These are phyloP conservation scores for Orthonevra nobilis DNA, from an alignment of 2,888 invertebrate genomes.

Conservation along the genomic window DNA sequence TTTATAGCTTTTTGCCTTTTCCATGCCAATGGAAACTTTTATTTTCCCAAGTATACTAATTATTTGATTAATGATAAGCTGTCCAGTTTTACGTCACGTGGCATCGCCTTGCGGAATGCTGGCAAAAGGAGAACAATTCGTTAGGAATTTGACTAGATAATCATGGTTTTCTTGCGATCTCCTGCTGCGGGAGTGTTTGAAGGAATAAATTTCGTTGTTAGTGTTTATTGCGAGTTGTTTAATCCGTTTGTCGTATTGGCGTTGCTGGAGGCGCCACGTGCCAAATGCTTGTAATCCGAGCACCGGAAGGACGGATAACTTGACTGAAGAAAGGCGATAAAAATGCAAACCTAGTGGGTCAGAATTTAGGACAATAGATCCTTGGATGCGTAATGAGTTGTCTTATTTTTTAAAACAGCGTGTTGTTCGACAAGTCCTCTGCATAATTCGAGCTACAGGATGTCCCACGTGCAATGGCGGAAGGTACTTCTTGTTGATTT, in stretches of 20 bases:
- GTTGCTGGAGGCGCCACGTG: constrained; percentile 12
- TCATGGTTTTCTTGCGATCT: not conserved
- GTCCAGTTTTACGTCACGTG: constrained; percentile 20
- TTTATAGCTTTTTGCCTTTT: constrained; percentile 13
- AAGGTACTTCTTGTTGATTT: too few relatives aligned
- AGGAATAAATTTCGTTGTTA: constrained; percentile 7
- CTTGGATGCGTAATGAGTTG: too few relatives aligned
- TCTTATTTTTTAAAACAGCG: too few relatives aligned
- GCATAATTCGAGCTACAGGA: too few relatives aligned
- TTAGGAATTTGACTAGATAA: not conserved
- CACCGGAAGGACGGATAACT: not conserved
- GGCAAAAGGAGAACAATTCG: not conserved
- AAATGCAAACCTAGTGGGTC: too few relatives aligned
- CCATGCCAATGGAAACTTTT: constrained; percentile 12
- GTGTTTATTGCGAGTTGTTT: constrained; percentile 18
- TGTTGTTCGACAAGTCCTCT: too few relatives aligned
- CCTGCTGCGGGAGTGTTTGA: not conserved
- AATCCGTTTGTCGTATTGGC: constrained; percentile 21
- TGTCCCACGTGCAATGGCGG: too few relatives aligned
- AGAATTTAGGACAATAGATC: too few relatives aligned
- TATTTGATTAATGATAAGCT: constrained; percentile 42
- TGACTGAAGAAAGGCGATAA: not conserved
- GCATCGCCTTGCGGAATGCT: constrained; percentile 4
- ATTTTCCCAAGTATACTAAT: constrained; percentile 10
- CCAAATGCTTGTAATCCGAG: not conserved